Base-by-base conservation (phyloP, 1,140 invertebrate genomes). In the Drosophila jambulina region DNA sequence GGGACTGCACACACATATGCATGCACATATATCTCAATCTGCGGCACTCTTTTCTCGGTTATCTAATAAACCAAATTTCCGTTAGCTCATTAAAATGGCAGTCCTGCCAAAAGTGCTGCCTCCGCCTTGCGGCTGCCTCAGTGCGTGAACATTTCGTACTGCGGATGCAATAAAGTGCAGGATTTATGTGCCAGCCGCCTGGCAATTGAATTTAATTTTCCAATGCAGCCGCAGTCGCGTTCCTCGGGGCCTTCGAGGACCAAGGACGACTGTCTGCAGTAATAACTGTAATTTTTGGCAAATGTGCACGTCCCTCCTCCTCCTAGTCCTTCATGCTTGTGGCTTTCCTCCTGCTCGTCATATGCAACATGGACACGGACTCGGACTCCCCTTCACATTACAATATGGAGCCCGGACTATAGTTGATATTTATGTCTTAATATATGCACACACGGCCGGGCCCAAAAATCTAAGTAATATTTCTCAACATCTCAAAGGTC, bases 211-310 rank as follows among this genome's bases (percentile, higher is more conserved):
- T 88, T 88, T 84, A 90, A 90, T 87, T 88, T 88, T 64, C 81
- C 78, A 88, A 72, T 79, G 77, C 75, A 79, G 65, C 69, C 48
- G 51, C 62, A 63, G 69, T 60, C 82, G 85, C 80, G 84, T 80
- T 54, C 51, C 82, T 82, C 2, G 17, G 43, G 13, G 4, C 51
- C 82, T 75, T 71, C 3, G 17, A 49, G 51, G 19, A 54, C 51
- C 61, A 48, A 65, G 49, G 77, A 79, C 75, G 51, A 79, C 83
- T 87, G 84, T 84, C 84, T 88, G 84, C 84, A 88, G 84, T 88
- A 88, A 88, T 88, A 88, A 88, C 84, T 88, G 85, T 88, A 88
- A 88, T 88, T 90, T 88, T 88, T 88, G 84, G 84, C 84, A 88
- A 88, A 88, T 81, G 80, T 69, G 72, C 78, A 70, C 75, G 42